These are phyloP conservation scores for Chlorops oryzae DNA, from an alignment of 1,140 invertebrate species.

Conservation along the genomic window DNA sequence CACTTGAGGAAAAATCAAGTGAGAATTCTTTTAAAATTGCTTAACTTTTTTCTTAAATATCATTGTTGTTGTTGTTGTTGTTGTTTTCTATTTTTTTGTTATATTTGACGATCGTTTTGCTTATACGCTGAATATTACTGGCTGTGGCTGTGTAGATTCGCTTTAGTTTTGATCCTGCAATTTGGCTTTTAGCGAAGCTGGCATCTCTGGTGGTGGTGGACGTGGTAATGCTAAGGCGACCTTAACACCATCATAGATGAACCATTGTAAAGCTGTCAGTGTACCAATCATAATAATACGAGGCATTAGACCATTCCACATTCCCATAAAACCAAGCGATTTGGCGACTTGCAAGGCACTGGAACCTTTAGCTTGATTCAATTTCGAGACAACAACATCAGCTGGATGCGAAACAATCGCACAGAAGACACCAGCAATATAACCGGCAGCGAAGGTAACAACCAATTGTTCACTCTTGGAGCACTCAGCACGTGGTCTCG, in stretches of 20 bases:
- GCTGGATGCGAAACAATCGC: constrained; percentile 84
- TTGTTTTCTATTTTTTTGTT: no score
- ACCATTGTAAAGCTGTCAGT: constrained; percentile 97
- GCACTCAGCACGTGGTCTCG: constrained; percentile 89
- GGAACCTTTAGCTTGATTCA: constrained; percentile 84
- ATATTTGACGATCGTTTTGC: no score
- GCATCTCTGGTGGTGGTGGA: constrained; percentile 97
- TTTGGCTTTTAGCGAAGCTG: constrained; percentile 86
- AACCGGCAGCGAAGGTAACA: constrained; percentile 91
- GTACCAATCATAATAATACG: constrained; percentile 99
- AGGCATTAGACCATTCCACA: constrained; percentile 96
- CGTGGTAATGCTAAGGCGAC: constrained; percentile 85
- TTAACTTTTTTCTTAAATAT: no score
- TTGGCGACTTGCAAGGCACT: constrained; percentile 63
- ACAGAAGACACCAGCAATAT: constrained; percentile 86
- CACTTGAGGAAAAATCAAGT: no score
- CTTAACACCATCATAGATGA: constrained; percentile 98
- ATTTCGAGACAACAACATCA: constrained; percentile 82
- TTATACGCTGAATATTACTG: no score
- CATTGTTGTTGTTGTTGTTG: no score
- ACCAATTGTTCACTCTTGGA: constrained; percentile 82
- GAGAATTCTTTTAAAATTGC: no score
- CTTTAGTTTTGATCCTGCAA: constrained; percentile 46
- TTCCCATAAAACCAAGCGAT: constrained; percentile 59
- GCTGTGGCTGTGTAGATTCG: no score